Conservation (phyloP, 1,140 invertebrate species). For the Leptinotarsa defecta region DNA sequence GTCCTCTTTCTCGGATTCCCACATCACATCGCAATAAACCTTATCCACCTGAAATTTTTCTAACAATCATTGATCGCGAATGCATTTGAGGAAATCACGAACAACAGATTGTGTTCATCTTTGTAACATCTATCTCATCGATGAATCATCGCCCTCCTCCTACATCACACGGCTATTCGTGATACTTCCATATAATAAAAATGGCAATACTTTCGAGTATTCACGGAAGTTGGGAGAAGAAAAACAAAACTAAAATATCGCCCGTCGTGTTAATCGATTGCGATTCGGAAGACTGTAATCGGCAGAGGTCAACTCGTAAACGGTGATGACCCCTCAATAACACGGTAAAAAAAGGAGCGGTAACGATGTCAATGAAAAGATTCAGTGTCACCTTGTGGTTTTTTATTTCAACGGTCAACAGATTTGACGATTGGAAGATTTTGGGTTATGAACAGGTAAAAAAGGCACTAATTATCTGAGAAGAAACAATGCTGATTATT, state of each 20-base stretch:
- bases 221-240: not conserved
- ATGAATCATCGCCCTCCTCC: slow-evolving; percentile 4
- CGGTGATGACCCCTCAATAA: not conserved
- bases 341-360: slow-evolving; percentile 4
- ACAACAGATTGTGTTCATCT: not conserved
- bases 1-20: too few species aligned
- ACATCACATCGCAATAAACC: too few species aligned
- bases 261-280: slow-evolving; percentile 5
- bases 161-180: slow-evolving; percentile 2
- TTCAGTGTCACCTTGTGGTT: not conserved
- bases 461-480: too few species aligned
- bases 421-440: too few species aligned
- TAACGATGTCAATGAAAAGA: slow-evolving; percentile 1
- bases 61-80: too few species aligned
- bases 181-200: slow-evolving; percentile 4
- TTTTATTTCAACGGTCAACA: not conserved
- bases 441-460: too few species aligned
- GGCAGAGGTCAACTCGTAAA: not conserved
- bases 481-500: too few species aligned
- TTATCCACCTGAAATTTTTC: too few species aligned
- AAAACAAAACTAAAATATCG: slow-evolving; percentile 1
- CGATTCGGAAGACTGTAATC: slow-evolving; percentile 1
- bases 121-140: not conserved
- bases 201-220: not conserved
- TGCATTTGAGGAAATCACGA: not conserved